A percentile compares a stretch with the other conserved stretches of the same genome.
These are phyloP conservation scores for Atherinosoma microstoma DNA, from an alignment of 2,797 vertebrate species.

Conservation along the genomic window DNA sequence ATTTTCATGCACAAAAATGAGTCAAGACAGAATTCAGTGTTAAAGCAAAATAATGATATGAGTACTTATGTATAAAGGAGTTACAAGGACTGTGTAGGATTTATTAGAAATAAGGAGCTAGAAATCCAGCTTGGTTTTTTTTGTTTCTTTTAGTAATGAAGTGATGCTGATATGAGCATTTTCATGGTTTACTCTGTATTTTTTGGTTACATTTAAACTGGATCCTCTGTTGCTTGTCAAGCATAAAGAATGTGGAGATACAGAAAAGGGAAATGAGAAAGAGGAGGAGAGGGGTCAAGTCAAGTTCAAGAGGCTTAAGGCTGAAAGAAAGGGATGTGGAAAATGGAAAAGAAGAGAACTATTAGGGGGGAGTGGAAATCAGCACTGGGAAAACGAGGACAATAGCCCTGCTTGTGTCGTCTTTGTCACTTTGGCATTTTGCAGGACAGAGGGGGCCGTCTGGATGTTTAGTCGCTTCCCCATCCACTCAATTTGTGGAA, in stretches of 20 bases:
- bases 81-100: neutral
- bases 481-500: conserved; percentile 73
- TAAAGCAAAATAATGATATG: too few relatives aligned
- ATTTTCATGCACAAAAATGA: too few relatives aligned
- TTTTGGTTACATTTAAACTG: neutral
- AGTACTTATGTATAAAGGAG: neutral
- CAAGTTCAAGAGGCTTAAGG: conserved; percentile 65
- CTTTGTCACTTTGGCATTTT: conserved; percentile 70
- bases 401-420: conserved; percentile 61
- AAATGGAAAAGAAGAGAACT: conserved; percentile 47
- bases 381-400: conserved; percentile 52
- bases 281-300: conserved; percentile 49
- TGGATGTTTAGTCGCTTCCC: conserved; percentile 43
- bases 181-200: neutral
- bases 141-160: neutral
- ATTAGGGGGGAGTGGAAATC: conserved; percentile 24
- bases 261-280: conserved; percentile 5
- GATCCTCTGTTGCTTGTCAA: conserved; percentile 15
- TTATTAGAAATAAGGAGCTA: neutral
- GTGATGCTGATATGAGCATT: neutral
- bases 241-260: conserved; percentile 28
- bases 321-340: conserved; percentile 57
- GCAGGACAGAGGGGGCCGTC: conserved; percentile 52
- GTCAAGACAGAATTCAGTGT: too few relatives aligned
- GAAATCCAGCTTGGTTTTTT: neutral